Evolutionary conservation across 2,888 invertebrate genomes (phyloP).

Genomic region (Drymonia ruficornis): DNA sequence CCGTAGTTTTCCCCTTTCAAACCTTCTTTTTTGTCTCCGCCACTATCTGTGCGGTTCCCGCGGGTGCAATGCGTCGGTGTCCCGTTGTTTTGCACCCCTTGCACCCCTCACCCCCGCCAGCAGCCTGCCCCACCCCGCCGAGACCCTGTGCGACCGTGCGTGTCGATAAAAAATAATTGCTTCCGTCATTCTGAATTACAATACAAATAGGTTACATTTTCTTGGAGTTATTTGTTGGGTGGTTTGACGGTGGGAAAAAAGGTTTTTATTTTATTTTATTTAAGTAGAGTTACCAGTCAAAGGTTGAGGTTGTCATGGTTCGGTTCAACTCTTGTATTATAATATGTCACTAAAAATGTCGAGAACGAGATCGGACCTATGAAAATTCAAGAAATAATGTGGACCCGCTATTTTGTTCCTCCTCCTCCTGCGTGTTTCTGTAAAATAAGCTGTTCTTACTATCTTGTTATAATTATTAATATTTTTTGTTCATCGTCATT

Average conservation of each 20-base stretch:
- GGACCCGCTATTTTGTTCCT: too few relatives aligned
- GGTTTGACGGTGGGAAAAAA: conserved; percentile 11
- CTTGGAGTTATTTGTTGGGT: conserved; percentile 37
- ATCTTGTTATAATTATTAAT: too few relatives aligned
- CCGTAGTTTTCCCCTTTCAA: conserved; percentile 60
- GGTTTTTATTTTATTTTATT: conserved; percentile 13
- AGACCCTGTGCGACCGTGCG: conserved; percentile 66
- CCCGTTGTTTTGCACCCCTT: conserved; percentile 45
- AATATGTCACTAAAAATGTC: too few relatives aligned
- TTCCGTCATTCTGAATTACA: conserved; percentile 69
- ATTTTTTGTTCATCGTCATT: too few relatives aligned
- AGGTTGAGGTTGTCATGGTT: too few relatives aligned
- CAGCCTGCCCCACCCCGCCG: conserved; percentile 21
- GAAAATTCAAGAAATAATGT: too few relatives aligned
- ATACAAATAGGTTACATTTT: conserved; percentile 54
- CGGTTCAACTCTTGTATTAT: too few relatives aligned
- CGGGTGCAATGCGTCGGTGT: conserved; percentile 80
- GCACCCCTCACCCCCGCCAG: conserved; percentile 26
- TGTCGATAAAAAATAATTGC: conserved; percentile 83
- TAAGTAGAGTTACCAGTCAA: neutral
- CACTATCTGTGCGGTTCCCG: conserved; percentile 61
- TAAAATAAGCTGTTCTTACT: too few relatives aligned
- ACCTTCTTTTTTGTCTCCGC: conserved; percentile 59
- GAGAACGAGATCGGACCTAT: too few relatives aligned
- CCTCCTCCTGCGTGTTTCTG: too few relatives aligned